Percentiles rank a stretch among this genome's conserved stretches.
Evolutionary conservation across 2,888 invertebrate species (phyloP).

Genomic region (Pelosia muscerda): DNA sequence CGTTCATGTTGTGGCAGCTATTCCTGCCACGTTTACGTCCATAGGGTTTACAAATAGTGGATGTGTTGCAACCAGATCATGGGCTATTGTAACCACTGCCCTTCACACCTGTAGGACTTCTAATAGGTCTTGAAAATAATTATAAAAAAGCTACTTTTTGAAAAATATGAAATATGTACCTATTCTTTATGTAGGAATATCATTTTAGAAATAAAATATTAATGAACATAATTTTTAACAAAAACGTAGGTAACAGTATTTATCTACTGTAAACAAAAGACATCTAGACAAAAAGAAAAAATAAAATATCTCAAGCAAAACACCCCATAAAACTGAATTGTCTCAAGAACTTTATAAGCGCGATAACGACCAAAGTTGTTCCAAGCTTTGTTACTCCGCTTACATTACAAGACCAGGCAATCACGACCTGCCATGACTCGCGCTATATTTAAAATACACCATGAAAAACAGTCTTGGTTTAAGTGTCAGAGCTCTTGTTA

Average conservation of each 20-base stretch:
- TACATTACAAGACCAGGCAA: slow-evolving; percentile 75
- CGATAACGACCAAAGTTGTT: slow-evolving; percentile 86
- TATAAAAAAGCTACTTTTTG: too few relatives aligned
- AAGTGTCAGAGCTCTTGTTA: slow-evolving; percentile 66
- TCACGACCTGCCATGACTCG: slow-evolving; percentile 54
- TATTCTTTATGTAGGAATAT: too few relatives aligned
- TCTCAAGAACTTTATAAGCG: slow-evolving; percentile 86
- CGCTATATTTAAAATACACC: slow-evolving; percentile 25
- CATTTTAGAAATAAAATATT: too few relatives aligned
- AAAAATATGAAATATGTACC: too few relatives aligned
- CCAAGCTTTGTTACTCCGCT: slow-evolving; percentile 81
- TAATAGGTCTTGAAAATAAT: too few relatives aligned
- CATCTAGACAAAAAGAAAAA: slow-evolving; percentile 79
- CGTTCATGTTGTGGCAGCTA: too few relatives aligned
- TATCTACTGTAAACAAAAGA: slow-evolving; percentile 65
- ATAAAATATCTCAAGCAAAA: slow-evolving; percentile 84
- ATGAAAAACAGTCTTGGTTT: slow-evolving; percentile 47
- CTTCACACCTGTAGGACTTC: too few relatives aligned
- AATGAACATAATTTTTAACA: slow-evolving; percentile 23
- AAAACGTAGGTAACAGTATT: slow-evolving; percentile 41
- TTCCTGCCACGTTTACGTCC: too few relatives aligned
- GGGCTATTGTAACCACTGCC: too few relatives aligned
- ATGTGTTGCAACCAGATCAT: too few relatives aligned
- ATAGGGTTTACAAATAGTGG: too few relatives aligned
- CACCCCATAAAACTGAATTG: slow-evolving; percentile 86